These are phyloP conservation scores for Rhea americana DNA, from an alignment of 2,113 vertebrate genomes.

Conservation along the genomic window DNA sequence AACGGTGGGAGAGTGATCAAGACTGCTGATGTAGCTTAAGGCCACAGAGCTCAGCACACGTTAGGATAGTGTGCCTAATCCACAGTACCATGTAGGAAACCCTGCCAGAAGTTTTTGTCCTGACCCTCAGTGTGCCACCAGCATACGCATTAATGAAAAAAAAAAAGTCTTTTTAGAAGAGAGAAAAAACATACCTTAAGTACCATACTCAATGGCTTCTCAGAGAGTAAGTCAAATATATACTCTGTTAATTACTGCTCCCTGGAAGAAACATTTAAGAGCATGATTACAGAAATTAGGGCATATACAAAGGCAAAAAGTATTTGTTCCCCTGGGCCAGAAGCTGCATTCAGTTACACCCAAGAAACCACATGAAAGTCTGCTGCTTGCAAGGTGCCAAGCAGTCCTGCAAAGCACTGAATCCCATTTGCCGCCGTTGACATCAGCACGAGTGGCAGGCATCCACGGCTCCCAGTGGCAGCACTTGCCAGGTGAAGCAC, in stretches of 20 bases:
- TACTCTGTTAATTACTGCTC: neutral
- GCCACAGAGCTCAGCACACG: neutral
- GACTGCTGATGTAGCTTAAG: neutral
- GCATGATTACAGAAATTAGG: neutral
- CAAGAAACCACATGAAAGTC: conserved; percentile 60
- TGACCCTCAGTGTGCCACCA: neutral
- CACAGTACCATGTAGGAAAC: neutral
- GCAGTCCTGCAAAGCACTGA: neutral
- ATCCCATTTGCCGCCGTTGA: neutral
- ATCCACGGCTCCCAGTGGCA: neutral
- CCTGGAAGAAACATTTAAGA: neutral
- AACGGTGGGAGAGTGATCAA: neutral
- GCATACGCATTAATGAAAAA: fast-evolving
- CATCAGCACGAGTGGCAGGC: neutral
- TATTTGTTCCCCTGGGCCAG: conserved; percentile 32
- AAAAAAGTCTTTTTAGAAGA: neutral
- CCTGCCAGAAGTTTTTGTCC: neutral
- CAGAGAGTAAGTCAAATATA: neutral
- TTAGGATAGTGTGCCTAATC: neutral
- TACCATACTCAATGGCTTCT: neutral
- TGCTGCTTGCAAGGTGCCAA: conserved; percentile 1
- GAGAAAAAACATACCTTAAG: neutral
- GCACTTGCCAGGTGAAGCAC: neutral
- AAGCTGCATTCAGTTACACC: conserved; percentile 46
- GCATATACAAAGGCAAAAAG: neutral